A percentile compares a stretch with the other conserved stretches of the same genome.
These are phyloP conservation scores for Ianthella basta DNA, from an alignment of 37 sponge, comb jelly and placozoan genomes.

Conservation along the genomic window DNA sequence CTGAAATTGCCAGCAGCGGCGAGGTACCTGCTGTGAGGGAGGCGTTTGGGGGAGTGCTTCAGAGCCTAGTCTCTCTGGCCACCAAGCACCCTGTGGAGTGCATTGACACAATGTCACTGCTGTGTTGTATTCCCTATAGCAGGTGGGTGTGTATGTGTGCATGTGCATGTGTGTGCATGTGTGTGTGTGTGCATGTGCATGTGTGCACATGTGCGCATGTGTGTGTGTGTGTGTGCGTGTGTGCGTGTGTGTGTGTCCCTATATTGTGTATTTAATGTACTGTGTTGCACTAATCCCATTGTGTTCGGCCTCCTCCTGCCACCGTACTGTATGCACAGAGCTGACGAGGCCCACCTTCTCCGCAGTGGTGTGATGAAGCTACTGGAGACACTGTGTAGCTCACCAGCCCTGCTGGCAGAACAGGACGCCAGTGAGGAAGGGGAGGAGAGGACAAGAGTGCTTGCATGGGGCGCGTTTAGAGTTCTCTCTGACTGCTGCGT, in stretches of 20 bases:
- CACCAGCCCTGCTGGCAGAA: constrained; percentile 34
- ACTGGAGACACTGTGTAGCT: constrained; percentile 78
- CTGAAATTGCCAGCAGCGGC: constrained; percentile 45
- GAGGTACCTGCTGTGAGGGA: constrained; percentile 60
- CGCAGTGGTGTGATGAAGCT: constrained; percentile 91
- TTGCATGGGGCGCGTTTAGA: constrained; percentile 92
- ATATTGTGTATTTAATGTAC: neutral
- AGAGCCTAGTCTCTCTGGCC: constrained; percentile 75
- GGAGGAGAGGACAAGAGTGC: constrained; percentile 48
- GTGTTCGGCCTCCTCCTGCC: neutral
- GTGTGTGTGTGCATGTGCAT: constrained; percentile 14
- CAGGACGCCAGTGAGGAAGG: constrained; percentile 26
- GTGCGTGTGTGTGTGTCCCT: neutral
- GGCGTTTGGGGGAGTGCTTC: constrained; percentile 76
- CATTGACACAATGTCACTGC: constrained; percentile 83
- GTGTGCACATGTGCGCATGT: too few relatives aligned
- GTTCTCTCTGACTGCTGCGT: constrained; percentile 89
- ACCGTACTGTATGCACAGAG: constrained; percentile 10
- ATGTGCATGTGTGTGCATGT: constrained; percentile 9
- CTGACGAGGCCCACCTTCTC: constrained; percentile 80
- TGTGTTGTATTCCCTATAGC: constrained; percentile 84
- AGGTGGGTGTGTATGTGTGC: constrained; percentile 39
- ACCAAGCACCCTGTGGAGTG: constrained; percentile 73
- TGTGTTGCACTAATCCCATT: neutral
- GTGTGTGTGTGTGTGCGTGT: neutral